These are phyloP conservation scores for Meandrusa payeni DNA, from an alignment of 2,888 invertebrate species.

Conservation along the genomic window DNA sequence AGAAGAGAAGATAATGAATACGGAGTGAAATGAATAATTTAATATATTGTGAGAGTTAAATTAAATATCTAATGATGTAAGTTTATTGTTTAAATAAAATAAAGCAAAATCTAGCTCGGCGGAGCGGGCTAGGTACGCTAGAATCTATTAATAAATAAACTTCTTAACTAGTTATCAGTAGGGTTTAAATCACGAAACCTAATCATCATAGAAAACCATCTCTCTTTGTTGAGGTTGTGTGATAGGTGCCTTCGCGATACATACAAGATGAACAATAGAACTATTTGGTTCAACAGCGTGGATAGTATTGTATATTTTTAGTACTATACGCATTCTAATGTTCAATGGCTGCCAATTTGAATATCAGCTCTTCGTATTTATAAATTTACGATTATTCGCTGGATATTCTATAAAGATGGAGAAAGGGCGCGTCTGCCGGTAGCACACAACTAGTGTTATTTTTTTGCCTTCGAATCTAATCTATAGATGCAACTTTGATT, in stretches of 20 bases:
- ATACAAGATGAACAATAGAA: conserved; percentile 24
- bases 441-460: conserved; percentile 11
- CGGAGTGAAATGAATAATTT: too few species aligned
- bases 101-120: too few species aligned
- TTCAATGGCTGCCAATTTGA: conserved; percentile 50
- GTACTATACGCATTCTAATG: conserved; percentile 28
- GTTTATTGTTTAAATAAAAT: too few species aligned
- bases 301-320: conserved; percentile 18
- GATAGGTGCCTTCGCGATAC: conserved; percentile 18
- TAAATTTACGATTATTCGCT: conserved; percentile 67
- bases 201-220: too few species aligned
- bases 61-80: too few species aligned
- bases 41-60: too few species aligned
- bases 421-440: conserved; percentile 42
- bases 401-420: conserved; percentile 67
- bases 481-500: neutral
- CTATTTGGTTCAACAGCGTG: neutral
- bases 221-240: too few species aligned
- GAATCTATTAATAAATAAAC: too few species aligned
- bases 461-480: neutral
- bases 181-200: too few species aligned
- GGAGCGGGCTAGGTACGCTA: too few species aligned
- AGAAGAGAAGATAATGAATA: too few species aligned
- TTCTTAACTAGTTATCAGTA: too few species aligned
- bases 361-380: conserved; percentile 56